Evolutionary conservation across 2,888 invertebrate species (phyloP), one percentile per base, ranked within the genome.

Genomic region (Muschampia plurimacula): DNA sequence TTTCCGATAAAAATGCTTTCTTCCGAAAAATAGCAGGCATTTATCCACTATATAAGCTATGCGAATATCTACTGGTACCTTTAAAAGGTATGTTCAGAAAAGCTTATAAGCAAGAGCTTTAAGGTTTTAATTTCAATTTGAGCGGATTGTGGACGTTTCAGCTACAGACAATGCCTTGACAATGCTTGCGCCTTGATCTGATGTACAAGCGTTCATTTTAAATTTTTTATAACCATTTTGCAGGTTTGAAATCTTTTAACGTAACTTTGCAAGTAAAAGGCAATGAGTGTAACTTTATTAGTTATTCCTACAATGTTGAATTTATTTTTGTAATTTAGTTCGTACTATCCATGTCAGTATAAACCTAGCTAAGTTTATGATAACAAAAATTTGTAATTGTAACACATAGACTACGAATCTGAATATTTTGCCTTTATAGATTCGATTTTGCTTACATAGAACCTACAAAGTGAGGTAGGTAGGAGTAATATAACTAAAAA

Each of bases 101-200:
- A 64, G 64, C 64, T 64, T 46, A 46, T 46, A 46, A n/a, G 63
- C 64, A 15, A 32, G 59, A 83, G 83, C 67, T 67, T 57, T 55
- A 57, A 57, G 41, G 88, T 88, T 86, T 89, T 88, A 87, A 90
- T 90, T 90, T 89, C 90, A 91, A 91, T 92, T 91, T 89, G 84
- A 88, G 77, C 78, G 89, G 90, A 90, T 91, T 66, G 59, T 44
- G 15, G 49, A 44, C 46, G 65, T 65, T 71, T 28, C 55, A 60
- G 57, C 46, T 12, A 13, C 59, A 71, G 72, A 72, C 72, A 72
- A 72, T 72, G 67, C 66, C 49, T 72, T 41, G 67, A 32, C 72
- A 67, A 32, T 62, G 52, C 67, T 67, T n/a, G 62, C 52, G 67
- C 60, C 66, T 52, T 67, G 49, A 67, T 67, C 72, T 67, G 60